Conservation (phyloP, 2,888 invertebrate genomes). For the Apamea epomidion region DNA sequence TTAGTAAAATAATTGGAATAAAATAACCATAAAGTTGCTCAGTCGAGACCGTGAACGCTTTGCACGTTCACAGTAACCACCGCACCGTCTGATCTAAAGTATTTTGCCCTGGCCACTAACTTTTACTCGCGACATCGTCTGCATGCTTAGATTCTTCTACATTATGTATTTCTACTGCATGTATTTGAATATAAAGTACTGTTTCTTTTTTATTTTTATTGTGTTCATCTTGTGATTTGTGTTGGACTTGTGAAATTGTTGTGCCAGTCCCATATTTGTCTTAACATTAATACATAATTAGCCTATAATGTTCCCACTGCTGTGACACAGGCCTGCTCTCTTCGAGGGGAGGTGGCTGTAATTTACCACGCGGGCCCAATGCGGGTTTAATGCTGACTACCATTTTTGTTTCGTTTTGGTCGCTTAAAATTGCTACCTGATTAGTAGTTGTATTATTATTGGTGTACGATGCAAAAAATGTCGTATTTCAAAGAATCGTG, state of each 20-base stretch:
- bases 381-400: no score
- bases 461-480: not conserved
- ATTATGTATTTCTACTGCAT: not conserved
- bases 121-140: conserved; percentile 33
- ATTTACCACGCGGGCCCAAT: no score
- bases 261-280: not conserved
- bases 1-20: conserved; percentile 71
- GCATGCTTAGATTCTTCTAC: not conserved
- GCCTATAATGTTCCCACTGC: no score
- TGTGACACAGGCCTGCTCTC: no score
- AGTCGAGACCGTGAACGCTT: conserved; percentile 67
- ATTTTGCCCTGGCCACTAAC: conserved; percentile 39
- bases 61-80: conserved; percentile 51
- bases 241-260: not conserved
- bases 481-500: not conserved
- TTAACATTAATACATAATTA: no score
- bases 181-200: conserved; percentile 5
- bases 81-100: conserved; percentile 23
- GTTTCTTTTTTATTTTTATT: not conserved
- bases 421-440: not conserved
- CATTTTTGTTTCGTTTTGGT: not conserved
- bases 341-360: no score
- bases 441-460: not conserved
- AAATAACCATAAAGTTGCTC: conserved; percentile 71
- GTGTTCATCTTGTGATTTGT: not conserved